Base-by-base conservation (phyloP, 2,113 vertebrate species). In the Benitochromis conjunctus region DNA sequence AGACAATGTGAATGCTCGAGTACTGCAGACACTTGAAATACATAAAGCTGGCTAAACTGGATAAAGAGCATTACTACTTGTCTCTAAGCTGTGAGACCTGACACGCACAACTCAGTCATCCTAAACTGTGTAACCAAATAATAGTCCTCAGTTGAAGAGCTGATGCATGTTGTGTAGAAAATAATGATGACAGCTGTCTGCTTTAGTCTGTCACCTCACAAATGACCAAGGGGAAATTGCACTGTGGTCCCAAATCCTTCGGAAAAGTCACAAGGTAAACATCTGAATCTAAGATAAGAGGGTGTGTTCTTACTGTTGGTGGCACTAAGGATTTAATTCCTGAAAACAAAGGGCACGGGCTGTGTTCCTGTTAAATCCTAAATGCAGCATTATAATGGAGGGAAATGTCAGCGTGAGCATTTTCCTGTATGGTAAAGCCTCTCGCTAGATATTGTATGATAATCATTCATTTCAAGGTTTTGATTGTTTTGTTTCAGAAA, bases 381-480 rank as follows among this genome's bases (percentile, higher is more conserved):
- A 84, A 83, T 82, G 24, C 84, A 90, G 51, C 11, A 12, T 8
- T 19, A 64, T 64, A 54, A 74, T 78, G 21, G 1, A 80, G 64
- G 84, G 64, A 88, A 91, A 83, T 87, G 81, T 86, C 86, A 86
- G 84, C 76, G 74, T 77, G 56, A 89, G 86, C 21, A 79, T 79
- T 56, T 93, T 96, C 94, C 94, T 88, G 80, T 81, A 86, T 19
- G 21, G 74, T 84, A 86, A 86, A 90, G 53, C 24, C 76, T 62
- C 9, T 18, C 12, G 26, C 7, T 21, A 58, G 64, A 66, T 80
- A 83, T 78, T 83, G 18, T 56, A 62, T 86, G 66, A 86, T 66
- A 81, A 58, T 86, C 31, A 48, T 51, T 86, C 29, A 56, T 53
- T 83, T 88, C 86, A 90, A 88, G 86, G 88, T 71, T 89, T 76